Evolutionary conservation across 2,888 invertebrate genomes (phyloP).

Genomic region (Thymelicus acteon): DNA sequence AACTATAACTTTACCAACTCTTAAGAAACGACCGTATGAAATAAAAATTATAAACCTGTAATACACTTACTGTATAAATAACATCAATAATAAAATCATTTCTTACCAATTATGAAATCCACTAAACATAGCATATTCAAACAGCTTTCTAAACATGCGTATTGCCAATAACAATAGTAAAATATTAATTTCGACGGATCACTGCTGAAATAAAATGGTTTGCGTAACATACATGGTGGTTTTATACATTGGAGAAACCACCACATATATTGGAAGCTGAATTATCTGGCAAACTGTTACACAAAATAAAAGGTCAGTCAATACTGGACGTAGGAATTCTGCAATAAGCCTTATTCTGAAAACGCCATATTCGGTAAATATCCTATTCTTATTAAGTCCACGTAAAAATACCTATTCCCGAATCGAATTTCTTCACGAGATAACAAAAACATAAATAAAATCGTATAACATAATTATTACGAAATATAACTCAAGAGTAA

Average conservation of each 20-base stretch:
- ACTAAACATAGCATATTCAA: constrained; percentile 36
- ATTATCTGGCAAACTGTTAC: constrained; percentile 64
- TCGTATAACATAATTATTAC: too few relatives aligned
- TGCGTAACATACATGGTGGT: constrained; percentile 64
- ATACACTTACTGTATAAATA: constrained; percentile 19
- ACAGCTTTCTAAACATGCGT: constrained; percentile 44
- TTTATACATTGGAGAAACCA: constrained; percentile 54
- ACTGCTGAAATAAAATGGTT: constrained; percentile 67
- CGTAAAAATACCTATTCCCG: too few relatives aligned
- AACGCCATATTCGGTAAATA: too few relatives aligned
- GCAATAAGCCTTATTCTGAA: too few relatives aligned
- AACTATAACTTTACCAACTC: too few relatives aligned
- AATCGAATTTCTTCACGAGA: too few relatives aligned
- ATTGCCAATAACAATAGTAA: constrained; percentile 63
- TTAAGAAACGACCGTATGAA: too few relatives aligned
- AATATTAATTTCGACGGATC: constrained; percentile 54
- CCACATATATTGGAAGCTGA: constrained; percentile 59
- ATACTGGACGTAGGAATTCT: too few relatives aligned
- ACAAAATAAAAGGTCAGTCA: background rate
- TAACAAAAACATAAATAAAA: too few relatives aligned
- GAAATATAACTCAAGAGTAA: too few relatives aligned
- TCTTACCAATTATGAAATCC: constrained; percentile 66
- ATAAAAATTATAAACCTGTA: too few relatives aligned
- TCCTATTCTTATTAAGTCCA: too few relatives aligned
- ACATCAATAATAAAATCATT: constrained; percentile 62